Percentiles rank a stretch among this genome's conserved stretches.
phyloP scores from a whole-genome alignment of 53 echinoderm and acorn worm species.

The Actinopyga echinites region DNA sequence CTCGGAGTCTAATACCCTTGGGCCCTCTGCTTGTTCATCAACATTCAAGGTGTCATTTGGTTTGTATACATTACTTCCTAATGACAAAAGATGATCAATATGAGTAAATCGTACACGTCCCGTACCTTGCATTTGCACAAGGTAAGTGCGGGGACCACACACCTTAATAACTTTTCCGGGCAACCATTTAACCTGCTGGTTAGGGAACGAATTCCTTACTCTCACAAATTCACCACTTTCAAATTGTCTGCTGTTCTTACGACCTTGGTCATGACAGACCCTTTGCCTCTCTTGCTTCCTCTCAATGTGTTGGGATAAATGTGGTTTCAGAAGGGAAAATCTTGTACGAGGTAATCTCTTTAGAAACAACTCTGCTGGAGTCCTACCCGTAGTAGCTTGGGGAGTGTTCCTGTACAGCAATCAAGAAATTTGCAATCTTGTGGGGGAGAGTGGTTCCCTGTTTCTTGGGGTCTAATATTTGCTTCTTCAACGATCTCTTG shows the following conservation, averaged over 20 bases:
- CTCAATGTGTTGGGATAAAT: constrained; percentile 54
- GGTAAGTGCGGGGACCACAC: constrained; percentile 55
- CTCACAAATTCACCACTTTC: background rate
- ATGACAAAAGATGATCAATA: constrained; percentile 21
- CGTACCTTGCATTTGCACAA: constrained; percentile 40
- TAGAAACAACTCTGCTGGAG: constrained; percentile 64
- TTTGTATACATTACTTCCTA: background rate
- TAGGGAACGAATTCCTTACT: background rate
- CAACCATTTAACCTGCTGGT: constrained; percentile 49
- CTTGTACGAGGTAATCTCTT: constrained; percentile 64
- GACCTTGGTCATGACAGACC: constrained; percentile 40
- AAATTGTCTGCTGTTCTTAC: constrained; percentile 9
- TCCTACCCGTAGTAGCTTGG: constrained; percentile 50
- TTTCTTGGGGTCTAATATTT: constrained; percentile 43
- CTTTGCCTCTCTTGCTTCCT: constrained; percentile 62
- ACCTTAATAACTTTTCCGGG: constrained; percentile 46
- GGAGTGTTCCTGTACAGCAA: constrained; percentile 44
- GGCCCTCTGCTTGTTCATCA: too few relatives aligned
- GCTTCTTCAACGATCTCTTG: constrained; percentile 46
- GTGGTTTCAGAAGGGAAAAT: constrained; percentile 60
- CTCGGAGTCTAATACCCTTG: too few relatives aligned
- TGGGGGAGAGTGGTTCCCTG: constrained; percentile 24
- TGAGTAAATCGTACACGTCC: constrained; percentile 39
- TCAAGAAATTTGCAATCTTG: constrained; percentile 54
- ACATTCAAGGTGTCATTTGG: too few relatives aligned